Base-by-base conservation (phyloP, 2,888 invertebrate species). In the Erebia epiphron region DNA sequence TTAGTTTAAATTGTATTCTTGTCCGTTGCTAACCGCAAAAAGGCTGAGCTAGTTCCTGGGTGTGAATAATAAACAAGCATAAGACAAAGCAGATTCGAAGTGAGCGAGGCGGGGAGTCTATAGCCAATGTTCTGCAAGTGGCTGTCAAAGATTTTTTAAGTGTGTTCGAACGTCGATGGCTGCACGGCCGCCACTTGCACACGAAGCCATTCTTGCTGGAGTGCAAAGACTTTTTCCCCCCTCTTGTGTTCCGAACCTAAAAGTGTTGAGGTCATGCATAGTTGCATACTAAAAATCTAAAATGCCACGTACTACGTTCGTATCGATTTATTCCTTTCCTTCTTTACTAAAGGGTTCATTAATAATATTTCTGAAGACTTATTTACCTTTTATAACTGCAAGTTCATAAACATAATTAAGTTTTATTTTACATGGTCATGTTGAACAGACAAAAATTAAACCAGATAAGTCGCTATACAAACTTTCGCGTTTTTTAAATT, bases 101-200 rank as follows among this genome's bases (percentile, higher is more conserved):
- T 74, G 73, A 76, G 70, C 74, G 72, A 73, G 70, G 63, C 67
- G 66, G 68, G 72, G 64, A 74, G 71, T 56, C 61, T 68, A 72
- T 68, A 74, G 74, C 73, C 75, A 77, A 73, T 75, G 74, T 73
- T 71, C 73, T 75, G 76, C 76, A 80, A 86, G 83, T 86, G 85
- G 86, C 85, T 86, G 88, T 90, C 89, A 90, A 91, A 91, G 90
- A 90, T 86, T 86, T 83, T 84, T 86, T 79, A 87, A 92, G 92
- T 83, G 85, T 80, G 87, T 89, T 91, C 84, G 89, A 90, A 82
- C 76, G 78, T 85, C 87, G 87, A 88, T 84, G 83, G 79, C 76
- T 79, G 82, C 79, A 81, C 80, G 80, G 79, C 80, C 79, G 77
- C 88, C 89, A 90, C 92, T 91, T 91, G 83, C 87, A 86, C 91